Conservation (phyloP, 2,888 invertebrate species). For the Amorpha juglandis region DNA sequence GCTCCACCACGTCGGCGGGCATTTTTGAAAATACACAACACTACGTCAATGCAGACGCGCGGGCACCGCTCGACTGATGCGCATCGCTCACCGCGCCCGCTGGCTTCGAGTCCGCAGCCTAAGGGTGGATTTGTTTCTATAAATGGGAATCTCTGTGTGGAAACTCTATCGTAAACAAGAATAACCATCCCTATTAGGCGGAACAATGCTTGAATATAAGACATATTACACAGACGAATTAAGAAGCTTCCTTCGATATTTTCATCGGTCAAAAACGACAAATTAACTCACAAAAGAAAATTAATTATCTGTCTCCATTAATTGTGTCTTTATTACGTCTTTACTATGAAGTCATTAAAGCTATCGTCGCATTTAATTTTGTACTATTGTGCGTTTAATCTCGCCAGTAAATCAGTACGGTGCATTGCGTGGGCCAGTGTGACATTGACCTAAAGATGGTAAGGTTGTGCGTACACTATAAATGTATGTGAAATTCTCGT, state of each 20-base stretch:
- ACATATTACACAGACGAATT: no score
- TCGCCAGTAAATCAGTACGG: neutral
- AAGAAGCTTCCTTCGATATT: neutral
- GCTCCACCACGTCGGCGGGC: no score
- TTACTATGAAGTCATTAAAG: neutral
- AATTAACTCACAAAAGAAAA: neutral
- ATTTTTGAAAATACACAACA: no score
- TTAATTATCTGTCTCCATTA: neutral
- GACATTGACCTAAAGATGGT: conserved; percentile 21
- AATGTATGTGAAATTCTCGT: neutral
- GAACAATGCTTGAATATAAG: no score
- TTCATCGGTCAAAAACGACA: neutral
- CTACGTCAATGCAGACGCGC: no score
- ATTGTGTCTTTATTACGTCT: neutral
- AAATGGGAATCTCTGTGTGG: no score
- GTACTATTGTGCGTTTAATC: conserved; percentile 5
- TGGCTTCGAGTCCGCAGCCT: no score
- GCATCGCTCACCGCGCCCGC: no score
- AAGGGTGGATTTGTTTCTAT: no score
- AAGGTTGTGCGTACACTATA: neutral
- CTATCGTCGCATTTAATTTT: neutral
- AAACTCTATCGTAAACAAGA: no score
- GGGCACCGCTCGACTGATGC: no score
- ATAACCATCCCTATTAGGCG: no score
- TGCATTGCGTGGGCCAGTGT: conserved; percentile 5